phyloP scores from a whole-genome alignment of 2,113 vertebrate species.

The Mormoops blainvillei region DNA sequence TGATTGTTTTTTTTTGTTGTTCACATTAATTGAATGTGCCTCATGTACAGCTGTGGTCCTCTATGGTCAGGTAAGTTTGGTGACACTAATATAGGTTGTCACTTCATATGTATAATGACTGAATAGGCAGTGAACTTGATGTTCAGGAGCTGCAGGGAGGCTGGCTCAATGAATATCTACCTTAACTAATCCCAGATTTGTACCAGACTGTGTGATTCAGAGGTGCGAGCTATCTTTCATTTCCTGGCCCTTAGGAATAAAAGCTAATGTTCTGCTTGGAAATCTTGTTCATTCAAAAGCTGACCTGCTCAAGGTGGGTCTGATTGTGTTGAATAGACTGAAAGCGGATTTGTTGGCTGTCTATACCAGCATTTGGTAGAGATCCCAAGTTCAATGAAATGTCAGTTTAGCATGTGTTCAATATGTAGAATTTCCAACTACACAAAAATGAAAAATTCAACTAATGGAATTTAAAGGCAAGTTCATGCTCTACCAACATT shows the following conservation, averaged over 20 bases:
- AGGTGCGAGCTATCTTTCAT: neutral
- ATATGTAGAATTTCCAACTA: neutral
- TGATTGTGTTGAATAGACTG: neutral
- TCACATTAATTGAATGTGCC: neutral
- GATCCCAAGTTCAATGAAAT: neutral
- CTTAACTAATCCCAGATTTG: neutral
- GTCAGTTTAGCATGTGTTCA: neutral
- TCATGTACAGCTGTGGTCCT: neutral
- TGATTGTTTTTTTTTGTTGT: neutral
- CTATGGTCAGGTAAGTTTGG: neutral
- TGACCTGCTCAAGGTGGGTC: neutral
- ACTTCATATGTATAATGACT: neutral
- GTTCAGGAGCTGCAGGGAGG: neutral
- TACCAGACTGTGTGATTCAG: neutral
- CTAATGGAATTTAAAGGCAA: neutral
- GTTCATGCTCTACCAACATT: neutral
- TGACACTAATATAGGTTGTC: neutral
- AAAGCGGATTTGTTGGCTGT: neutral
- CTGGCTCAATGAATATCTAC: neutral
- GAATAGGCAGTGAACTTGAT: neutral
- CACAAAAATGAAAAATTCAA: neutral
- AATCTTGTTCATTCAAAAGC: neutral
- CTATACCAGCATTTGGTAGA: neutral
- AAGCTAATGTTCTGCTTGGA: neutral
- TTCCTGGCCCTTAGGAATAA: neutral